Base-by-base conservation (phyloP, 2,113 vertebrate genomes). In the Corythornis madagascariensis region DNA sequence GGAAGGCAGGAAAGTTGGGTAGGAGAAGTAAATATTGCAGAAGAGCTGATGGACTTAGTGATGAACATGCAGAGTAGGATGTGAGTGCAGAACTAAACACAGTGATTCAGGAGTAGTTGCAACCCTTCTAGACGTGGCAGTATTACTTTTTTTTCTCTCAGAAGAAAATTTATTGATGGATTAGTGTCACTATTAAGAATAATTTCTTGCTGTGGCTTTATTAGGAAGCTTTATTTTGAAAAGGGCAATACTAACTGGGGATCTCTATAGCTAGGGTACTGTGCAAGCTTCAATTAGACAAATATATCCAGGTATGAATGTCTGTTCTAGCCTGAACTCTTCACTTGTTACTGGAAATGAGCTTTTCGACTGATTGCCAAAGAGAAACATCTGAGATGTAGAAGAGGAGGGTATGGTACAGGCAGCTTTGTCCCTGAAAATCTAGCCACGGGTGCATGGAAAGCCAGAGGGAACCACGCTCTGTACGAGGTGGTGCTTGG, bases 371-470 rank as follows among this genome's bases (percentile, higher is more conserved):
- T 47, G 45, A 25, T 18, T 77, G 67, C 19, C 13, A 48, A 14
- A 80, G 22, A 35, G 4, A 83, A 87, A 16, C 19, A 15, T 1
- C 50, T 59, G 64, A 40, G 9, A 4, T 8, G 43, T 19, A 9
- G 13, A 3, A 48, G 16, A 11, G 33, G 59, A 48, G 31, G 8
- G 4, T 20, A 19, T 28, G 42, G 19, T 2, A 22, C 38, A 7
- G 33, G 40, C 31, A 55, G 2, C 3, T 61, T 13, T 28, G 0
- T 21, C 19, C 13, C 47, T 43, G 69, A 3, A 38, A 35, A 47
- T 3, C 22, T 53, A 9, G 3, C 13, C 7, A 0, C 2, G 6
- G 24, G 1, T 0, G 4, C 10, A 21, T 28, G 47, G 10, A 33
- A 28, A 20, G 7, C 4, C 64, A 4, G 55, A 9, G n/a, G 21